A percentile compares a stretch with the other conserved stretches of the same genome.
Conservation (phyloP, 92 coral and sea anemone species). For the Scolanthus callimorphus region DNA sequence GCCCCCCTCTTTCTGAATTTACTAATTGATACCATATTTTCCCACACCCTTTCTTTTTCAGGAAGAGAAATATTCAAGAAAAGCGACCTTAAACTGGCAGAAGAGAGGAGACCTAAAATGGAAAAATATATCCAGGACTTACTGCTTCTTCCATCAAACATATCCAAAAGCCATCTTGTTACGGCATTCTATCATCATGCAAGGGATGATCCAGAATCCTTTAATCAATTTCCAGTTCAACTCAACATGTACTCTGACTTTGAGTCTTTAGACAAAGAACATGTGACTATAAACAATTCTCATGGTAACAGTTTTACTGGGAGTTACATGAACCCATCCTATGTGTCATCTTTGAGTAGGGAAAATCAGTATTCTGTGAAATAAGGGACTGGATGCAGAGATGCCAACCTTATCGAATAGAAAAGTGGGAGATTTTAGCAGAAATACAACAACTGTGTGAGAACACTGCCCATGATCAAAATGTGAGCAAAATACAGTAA, state of each 20-base stretch:
- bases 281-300: no score
- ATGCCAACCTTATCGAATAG: no score
- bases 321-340: not conserved
- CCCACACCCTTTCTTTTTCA: no score
- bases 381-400: no score
- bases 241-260: conserved; percentile 24
- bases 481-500: no score
- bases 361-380: not conserved
- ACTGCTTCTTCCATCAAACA: conserved; percentile 35
- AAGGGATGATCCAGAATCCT: conserved; percentile 55
- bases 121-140: conserved; percentile 56
- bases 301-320: not conserved
- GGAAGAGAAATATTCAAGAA: conserved; percentile 77
- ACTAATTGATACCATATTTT: no score
- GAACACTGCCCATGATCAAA: no score
- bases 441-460: no score
- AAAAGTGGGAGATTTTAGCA: no score
- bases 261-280: not conserved
- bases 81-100: conserved; percentile 73
- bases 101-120: conserved; percentile 63
- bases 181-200: conserved; percentile 59
- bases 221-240: conserved; percentile 41
- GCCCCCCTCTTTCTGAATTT: no score
- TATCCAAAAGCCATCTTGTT: conserved; percentile 46
- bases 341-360: not conserved